Evolutionary conservation across 2,888 invertebrate species (phyloP).

Genomic region (Drosophila kuntzei): DNA sequence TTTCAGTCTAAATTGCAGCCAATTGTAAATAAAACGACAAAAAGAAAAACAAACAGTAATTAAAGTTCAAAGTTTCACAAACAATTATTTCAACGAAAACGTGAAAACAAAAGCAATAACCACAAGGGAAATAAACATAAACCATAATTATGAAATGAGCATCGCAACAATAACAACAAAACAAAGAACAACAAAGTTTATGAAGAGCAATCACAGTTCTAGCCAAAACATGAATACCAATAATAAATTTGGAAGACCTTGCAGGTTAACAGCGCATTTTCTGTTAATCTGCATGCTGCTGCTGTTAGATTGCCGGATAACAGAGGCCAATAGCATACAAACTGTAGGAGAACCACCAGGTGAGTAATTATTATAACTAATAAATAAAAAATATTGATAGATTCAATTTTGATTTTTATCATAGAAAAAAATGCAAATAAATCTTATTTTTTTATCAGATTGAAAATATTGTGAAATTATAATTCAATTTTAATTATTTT

Average conservation of each 20-base stretch:
- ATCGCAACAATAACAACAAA: constrained; percentile 33
- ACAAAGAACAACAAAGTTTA: constrained; percentile 18
- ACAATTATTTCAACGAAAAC: constrained; percentile 23
- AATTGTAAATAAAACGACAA: constrained; percentile 27
- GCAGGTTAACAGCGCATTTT: constrained; percentile 30
- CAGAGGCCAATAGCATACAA: constrained; percentile 17
- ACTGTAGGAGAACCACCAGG: constrained; percentile 32
- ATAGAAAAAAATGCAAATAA: no score
- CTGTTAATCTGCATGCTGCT: constrained; percentile 46
- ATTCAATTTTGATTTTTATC: no score
- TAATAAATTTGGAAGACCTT: constrained; percentile 11
- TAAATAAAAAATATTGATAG: no score
- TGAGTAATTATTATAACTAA: no score
- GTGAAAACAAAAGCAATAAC: constrained; percentile 42
- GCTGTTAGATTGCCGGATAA: constrained; percentile 17
- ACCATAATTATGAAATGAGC: constrained; percentile 74
- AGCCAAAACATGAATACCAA: constrained; percentile 22
- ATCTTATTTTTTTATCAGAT: no score
- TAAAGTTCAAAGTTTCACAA: constrained; percentile 19
- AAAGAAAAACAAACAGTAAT: constrained; percentile 23
- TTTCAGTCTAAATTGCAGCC: constrained; percentile 48
- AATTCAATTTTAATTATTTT: no score
- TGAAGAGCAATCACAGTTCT: constrained; percentile 18
- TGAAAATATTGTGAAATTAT: no score
- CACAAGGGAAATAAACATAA: constrained; percentile 53